Evolutionary conservation across 1,140 invertebrate genomes (phyloP), one percentile per base, ranked within the genome.

Genomic region (Aphelenchoides avenae): DNA sequence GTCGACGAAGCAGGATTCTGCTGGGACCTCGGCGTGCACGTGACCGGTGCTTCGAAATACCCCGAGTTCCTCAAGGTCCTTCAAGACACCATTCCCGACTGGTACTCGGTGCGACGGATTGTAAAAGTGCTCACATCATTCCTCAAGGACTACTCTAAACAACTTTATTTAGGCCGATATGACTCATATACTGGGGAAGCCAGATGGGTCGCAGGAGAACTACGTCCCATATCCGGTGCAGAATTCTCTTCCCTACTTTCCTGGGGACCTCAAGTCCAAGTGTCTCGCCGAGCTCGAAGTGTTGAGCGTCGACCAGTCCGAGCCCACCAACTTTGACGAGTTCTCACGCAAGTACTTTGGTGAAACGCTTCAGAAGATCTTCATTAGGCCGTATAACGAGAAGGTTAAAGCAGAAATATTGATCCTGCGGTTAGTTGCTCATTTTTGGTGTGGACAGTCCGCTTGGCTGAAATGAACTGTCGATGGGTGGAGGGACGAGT

Each of bases 171-270:
- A 62, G 57, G 63, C 63, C 13, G 63, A 66, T 39, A 66, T 66
- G 47, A 31, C 46, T 2, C 64, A 63, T 34, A 33, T 66, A 2
- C 39, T 60, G n/a, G 31, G 37, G n/a, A 18, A 57, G 34, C 18
- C 15, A 18, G 5, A 24, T 2, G 6, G 7, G 37, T 20, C 52
- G 18, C 27, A 41, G 7, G 36, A 40, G 18, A 36, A 42, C n/a
- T 66, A 66, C 42, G 44, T 64, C 7, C 64, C 64, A 11, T 66
- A 66, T 63, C 64, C 64, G 11, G 64, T 66, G 5, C 62, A 65
- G 41, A 61, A 68, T 29, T 64, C 46, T 13, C 43, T 66, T 53
- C 57, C 50, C 3, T 64, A 63, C 26, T 66, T 66, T n/a, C 59
- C 65, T 9, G 26, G 52, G 34, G 29, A 34, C 5, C 13, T 68